Evolutionary conservation across 2,888 invertebrate genomes (phyloP).

Genomic region (Schrankia costaestrigalis): DNA sequence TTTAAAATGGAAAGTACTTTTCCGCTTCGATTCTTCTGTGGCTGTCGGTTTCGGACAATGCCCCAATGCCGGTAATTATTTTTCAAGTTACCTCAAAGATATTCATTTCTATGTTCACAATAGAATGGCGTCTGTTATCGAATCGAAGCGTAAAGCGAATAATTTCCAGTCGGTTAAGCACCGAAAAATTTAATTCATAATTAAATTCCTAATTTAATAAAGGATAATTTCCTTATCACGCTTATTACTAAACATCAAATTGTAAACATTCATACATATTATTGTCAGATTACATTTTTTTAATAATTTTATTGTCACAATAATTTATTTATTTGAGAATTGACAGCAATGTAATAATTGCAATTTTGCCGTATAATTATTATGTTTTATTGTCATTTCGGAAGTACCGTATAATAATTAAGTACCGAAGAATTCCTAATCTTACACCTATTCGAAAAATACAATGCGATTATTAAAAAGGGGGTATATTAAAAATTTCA

Average conservation of each 20-base stretch:
- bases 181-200: constrained; percentile 26
- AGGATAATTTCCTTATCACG: constrained; percentile 33
- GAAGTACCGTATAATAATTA: constrained; percentile 40
- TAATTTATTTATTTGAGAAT: constrained; percentile 58
- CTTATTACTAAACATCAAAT: constrained; percentile 59
- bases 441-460: constrained; percentile 73
- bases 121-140: no score
- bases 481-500: constrained; percentile 50
- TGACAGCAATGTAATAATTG: constrained; percentile 69
- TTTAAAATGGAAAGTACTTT: constrained; percentile 15
- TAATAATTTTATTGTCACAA: constrained; percentile 42
- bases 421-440: constrained; percentile 37
- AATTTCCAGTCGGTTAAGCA: constrained; percentile 24
- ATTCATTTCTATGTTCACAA: no score
- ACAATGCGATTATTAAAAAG: constrained; percentile 61
- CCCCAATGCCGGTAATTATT: no score
- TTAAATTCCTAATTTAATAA: constrained; percentile 35
- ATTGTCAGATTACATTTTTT: constrained; percentile 53
- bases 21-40: constrained; percentile 38
- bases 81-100: no score
- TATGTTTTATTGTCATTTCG: constrained; percentile 58
- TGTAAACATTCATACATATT: constrained; percentile 52
- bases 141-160: constrained; percentile 39
- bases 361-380: constrained; percentile 61
- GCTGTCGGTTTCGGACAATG: constrained; percentile 51